phyloP scores from a whole-genome alignment of 1,140 invertebrate genomes.

The Eriosoma lanigerum region DNA sequence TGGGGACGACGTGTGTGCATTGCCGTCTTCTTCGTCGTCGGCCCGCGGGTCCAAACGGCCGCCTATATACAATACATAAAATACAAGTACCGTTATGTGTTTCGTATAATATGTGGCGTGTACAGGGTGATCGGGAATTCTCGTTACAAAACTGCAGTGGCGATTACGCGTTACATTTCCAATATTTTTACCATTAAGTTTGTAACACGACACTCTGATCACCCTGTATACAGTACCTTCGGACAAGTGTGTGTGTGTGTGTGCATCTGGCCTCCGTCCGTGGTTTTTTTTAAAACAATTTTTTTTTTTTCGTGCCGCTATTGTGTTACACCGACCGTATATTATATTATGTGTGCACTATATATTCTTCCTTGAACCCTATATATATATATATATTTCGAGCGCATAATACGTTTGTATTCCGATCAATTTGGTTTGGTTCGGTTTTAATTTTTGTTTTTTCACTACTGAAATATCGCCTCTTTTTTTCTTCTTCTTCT shows the following conservation, averaged over 20 bases:
- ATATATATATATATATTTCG: no score
- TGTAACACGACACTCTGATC: no score
- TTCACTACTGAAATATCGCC: not conserved
- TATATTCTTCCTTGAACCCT: constrained; percentile 48
- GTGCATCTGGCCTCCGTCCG: constrained; percentile 47
- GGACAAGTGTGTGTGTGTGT: not conserved
- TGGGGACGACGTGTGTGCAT: not conserved
- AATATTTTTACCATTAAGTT: no score
- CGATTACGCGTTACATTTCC: no score
- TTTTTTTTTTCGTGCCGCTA: constrained; percentile 19
- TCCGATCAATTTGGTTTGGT: constrained; percentile 23
- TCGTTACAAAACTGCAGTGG: no score
- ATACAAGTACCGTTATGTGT: constrained; percentile 28
- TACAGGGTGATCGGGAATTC: no score
- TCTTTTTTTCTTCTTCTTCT: not conserved
- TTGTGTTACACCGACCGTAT: constrained; percentile 38
- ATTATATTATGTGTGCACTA: constrained; percentile 25
- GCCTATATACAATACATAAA: not conserved
- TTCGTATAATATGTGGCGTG: not conserved
- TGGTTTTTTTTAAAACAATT: no score
- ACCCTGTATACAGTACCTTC: not conserved
- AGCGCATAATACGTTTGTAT: constrained; percentile 7
- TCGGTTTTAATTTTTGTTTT: not conserved
- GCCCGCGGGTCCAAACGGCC: constrained; percentile 33
- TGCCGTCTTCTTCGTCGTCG: not conserved